These are phyloP conservation scores for Tipula vernalis DNA, from an alignment of 2,888 invertebrate genomes.

Conservation along the genomic window DNA sequence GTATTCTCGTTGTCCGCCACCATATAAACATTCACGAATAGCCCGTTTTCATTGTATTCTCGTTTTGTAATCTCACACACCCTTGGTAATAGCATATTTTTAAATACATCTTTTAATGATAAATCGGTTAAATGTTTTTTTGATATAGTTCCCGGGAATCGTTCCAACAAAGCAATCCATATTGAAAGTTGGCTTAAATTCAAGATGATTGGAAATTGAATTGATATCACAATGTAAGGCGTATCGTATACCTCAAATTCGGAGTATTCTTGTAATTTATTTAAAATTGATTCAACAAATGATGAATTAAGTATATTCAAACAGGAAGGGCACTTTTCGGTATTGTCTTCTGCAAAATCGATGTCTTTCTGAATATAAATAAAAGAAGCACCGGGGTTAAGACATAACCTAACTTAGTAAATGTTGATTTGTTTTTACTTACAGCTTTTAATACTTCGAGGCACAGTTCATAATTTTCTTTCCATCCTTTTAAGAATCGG, in stretches of 20 bases:
- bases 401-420: slow-evolving; percentile 14
- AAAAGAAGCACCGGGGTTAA: not conserved
- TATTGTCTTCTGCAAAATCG: not conserved
- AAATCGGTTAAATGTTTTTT: slow-evolving; percentile 30
- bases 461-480: slow-evolving; percentile 25
- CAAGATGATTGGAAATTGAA: slow-evolving; percentile 57
- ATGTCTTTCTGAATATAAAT: not conserved
- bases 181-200: slow-evolving; percentile 55
- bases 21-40: slow-evolving; percentile 35
- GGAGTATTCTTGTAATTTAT: slow-evolving; percentile 40
- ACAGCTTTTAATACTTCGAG: slow-evolving; percentile 35
- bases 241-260: slow-evolving; percentile 47
- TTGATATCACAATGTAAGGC: slow-evolving; percentile 49
- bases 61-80: slow-evolving; percentile 43
- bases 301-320: slow-evolving; percentile 43
- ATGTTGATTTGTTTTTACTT: slow-evolving; percentile 21
- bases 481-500: slow-evolving; percentile 49
- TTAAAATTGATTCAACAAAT: slow-evolving; percentile 35
- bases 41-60: slow-evolving; percentile 41
- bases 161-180: slow-evolving; percentile 42
- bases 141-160: slow-evolving; percentile 19
- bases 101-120: slow-evolving; percentile 68
- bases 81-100: slow-evolving; percentile 50
- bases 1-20: slow-evolving; percentile 40
- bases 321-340: slow-evolving; percentile 47